Evolutionary conservation across 1,140 invertebrate species (phyloP).

Genomic region (Atta cephalotes): DNA sequence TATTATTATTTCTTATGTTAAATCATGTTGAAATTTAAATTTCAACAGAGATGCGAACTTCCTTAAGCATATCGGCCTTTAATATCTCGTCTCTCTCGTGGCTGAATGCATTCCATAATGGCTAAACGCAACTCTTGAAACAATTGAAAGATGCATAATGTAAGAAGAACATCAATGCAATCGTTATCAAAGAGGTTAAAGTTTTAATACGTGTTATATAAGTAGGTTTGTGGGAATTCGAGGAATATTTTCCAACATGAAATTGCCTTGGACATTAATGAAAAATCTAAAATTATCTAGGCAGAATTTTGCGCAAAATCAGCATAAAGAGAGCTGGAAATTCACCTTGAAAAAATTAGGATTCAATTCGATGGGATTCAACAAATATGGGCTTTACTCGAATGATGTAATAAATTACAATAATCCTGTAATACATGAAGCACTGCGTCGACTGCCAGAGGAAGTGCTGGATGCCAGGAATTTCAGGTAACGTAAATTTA

Average conservation of each 20-base stretch:
- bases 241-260: background rate
- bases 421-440: slow-evolving; percentile 4
- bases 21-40: no score
- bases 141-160: background rate
- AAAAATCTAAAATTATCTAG: slow-evolving; percentile 22
- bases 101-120: no score
- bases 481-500: slow-evolving; percentile 65
- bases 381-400: slow-evolving; percentile 65
- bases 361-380: slow-evolving; percentile 54
- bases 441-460: slow-evolving; percentile 60
- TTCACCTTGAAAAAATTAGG: background rate
- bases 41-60: no score
- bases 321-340: background rate
- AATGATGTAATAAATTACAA: slow-evolving; percentile 22
- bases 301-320: background rate
- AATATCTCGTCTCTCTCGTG: no score
- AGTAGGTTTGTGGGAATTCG: background rate
- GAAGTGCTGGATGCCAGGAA: slow-evolving; percentile 67
- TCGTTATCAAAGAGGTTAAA: slow-evolving; percentile 24
- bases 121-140: no score
- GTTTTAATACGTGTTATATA: background rate
- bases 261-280: slow-evolving; percentile 3
- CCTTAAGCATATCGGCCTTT: no score
- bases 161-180: no score
- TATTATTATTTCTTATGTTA: no score